Percentiles rank a stretch among this genome's conserved stretches.
These are phyloP conservation scores for Knipowitschia caucasica DNA, from an alignment of 2,797 vertebrate species.

Conservation along the genomic window DNA sequence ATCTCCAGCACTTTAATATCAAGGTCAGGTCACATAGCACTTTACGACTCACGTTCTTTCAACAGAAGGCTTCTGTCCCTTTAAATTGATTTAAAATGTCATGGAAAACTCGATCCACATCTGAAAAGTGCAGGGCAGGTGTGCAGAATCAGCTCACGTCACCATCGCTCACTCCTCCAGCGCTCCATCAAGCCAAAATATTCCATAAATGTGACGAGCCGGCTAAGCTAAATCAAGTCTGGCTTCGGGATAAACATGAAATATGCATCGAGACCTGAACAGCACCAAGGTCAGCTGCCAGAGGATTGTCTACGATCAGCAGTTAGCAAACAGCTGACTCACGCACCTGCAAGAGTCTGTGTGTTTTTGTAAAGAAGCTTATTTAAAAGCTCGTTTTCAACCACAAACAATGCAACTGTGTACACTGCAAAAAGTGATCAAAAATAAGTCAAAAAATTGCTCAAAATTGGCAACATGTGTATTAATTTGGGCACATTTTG, in stretches of 20 bases:
- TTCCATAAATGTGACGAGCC: slow-evolving; percentile 19
- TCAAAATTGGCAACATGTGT: no score
- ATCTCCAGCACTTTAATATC: no score
- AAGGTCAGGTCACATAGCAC: no score
- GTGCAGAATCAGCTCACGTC: slow-evolving; percentile 1
- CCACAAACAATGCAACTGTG: no score
- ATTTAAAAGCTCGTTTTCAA: no score
- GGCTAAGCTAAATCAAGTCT: slow-evolving; percentile 35
- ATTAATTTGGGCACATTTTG: no score
- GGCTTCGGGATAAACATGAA: slow-evolving; percentile 37
- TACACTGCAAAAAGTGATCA: no score
- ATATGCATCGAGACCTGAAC: slow-evolving; percentile 31
- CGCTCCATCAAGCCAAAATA: slow-evolving; percentile 21
- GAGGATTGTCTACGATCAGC: slow-evolving; percentile 27
- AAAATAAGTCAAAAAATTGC: no score
- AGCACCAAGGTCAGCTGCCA: slow-evolving; percentile 18
- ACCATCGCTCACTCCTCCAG: background rate
- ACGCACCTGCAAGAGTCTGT: slow-evolving; percentile 1
- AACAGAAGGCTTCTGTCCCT: background rate
- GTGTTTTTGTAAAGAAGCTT: background rate
- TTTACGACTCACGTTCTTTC: no score
- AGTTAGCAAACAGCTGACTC: slow-evolving; percentile 43
- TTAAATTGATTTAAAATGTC: background rate
- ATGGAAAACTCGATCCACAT: background rate
- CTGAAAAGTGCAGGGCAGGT: background rate